phyloP scores from a whole-genome alignment of 2,888 invertebrate species.

The Metopia argyrocephala region DNA sequence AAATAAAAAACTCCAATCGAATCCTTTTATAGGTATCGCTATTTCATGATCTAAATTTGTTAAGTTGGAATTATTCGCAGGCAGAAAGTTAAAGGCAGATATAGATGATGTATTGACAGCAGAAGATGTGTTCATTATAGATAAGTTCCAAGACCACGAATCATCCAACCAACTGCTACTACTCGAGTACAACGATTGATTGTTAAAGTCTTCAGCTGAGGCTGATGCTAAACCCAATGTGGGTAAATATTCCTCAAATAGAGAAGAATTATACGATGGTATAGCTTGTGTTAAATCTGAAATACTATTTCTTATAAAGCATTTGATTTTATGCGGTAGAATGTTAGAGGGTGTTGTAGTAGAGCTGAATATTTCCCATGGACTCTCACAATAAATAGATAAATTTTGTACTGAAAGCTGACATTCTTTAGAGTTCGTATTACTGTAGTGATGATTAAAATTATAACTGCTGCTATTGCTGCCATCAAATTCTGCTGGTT shows the following conservation, averaged over 20 bases:
- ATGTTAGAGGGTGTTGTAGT: background rate
- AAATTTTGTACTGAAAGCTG: slow-evolving; percentile 51
- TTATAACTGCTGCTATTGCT: slow-evolving; percentile 35
- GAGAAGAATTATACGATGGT: background rate
- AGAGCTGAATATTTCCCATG: slow-evolving; percentile 36
- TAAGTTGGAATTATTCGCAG: slow-evolving; percentile 34
- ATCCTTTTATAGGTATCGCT: slow-evolving; percentile 70
- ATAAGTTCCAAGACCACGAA: slow-evolving; percentile 42
- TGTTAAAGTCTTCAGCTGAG: slow-evolving; percentile 29
- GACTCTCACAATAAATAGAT: slow-evolving; percentile 27
- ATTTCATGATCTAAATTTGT: slow-evolving; percentile 22
- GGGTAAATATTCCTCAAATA: slow-evolving; percentile 37
- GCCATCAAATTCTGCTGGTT: slow-evolving; percentile 14
- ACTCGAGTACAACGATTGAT: slow-evolving; percentile 34
- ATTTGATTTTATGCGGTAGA: slow-evolving; percentile 46
- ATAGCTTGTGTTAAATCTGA: slow-evolving; percentile 9
- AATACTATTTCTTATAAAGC: slow-evolving; percentile 33
- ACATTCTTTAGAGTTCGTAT: slow-evolving; percentile 59
- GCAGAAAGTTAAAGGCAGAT: slow-evolving; percentile 31
- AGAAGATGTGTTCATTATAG: slow-evolving; percentile 24
- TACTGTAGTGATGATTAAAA: slow-evolving; percentile 67
- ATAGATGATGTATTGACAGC: slow-evolving; percentile 17
- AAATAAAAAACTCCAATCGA: slow-evolving; percentile 91
- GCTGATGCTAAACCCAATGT: slow-evolving; percentile 52
- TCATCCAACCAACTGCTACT: slow-evolving; percentile 38